Base-by-base conservation (phyloP, 2,797 vertebrate genomes). In the Clarias laeviceps region DNA sequence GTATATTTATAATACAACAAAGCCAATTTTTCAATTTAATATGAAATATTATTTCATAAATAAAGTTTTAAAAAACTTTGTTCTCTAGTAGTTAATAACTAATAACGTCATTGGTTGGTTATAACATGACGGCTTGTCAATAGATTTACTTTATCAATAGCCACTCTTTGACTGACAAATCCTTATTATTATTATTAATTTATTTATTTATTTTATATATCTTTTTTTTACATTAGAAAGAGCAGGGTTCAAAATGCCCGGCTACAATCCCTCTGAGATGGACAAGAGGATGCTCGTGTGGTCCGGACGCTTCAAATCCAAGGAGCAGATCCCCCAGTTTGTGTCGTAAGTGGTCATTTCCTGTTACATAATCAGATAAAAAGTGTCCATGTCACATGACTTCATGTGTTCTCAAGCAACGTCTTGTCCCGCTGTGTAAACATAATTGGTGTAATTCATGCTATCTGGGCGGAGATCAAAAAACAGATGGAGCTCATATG, bases 271-370 rank as follows among this genome's bases (percentile, higher is more conserved):
- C 27, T 94, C 96, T 0, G 22, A 94, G 0, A 89, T 96, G 89
- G 97, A 99, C 86, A 97, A 69, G 90, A 98, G 87, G 90, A 91
- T 98, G 0, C 88, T 99, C 66, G 0, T 99, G 56, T 99, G 97
- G 97, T 92, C 97, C 0, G 97, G 97, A 62, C 94, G 97, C 80
- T 98, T 95, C 92, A 99, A 98, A 92, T 96, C 94, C 73, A 65
- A 65, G 61, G 97, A 98, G 22, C 96, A 99, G 85, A 98, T 99
- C 87, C 98, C 98, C 88, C 95, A 97, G 70, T 87, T 92, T 4
- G 89, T 99, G 87, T 96, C 97, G 97, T 99, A 95, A 98, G 98
- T 97, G 88, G 57, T 32, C 37, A 82, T 82, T 92, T 94, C 92
- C 93, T 94, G 91, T 94, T 64, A 15, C 59, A 65, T 83, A 50